Evolutionary conservation across 2,113 vertebrate species (phyloP), one percentile per base, ranked within the genome.

Genomic region (Pollimyrus isidori): DNA sequence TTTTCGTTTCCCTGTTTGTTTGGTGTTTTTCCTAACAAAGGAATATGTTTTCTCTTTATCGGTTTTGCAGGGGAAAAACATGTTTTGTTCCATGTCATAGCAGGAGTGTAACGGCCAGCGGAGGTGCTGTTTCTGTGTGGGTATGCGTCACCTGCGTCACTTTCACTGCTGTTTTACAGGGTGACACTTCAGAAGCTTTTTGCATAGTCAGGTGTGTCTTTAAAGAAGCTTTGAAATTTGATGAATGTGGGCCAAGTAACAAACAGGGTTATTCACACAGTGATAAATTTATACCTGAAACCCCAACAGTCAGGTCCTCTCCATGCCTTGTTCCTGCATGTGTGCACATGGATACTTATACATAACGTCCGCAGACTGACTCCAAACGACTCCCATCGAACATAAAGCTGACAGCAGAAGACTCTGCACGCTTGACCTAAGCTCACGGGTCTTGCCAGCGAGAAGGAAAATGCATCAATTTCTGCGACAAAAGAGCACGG

Each of bases 271-370:
- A 48, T n/a, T 65, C 50, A 46, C 13, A 26, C 56, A 76, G 35
- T 80, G 89, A 80, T 89, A 3, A 53, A 53, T 87, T 76, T 80
- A 49, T 80, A 87, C 30, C 35, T 87, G 89, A 90, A 90, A 87
- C 85, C 87, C 23, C 26, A 15, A n/a, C 53, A 30, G 4, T 84
- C 56, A 46, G 15, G n/a, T 89, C 23, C 7, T 76, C 23, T 42
- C 89, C 46, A 49, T 17, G 23, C 13, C 11, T 15, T 4, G 23
- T n/a, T 23, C 45, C 21, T 48, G 82, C 82, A 1, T 45, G 45
- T n/a, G 82, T 84, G 82, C 45, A 4, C 80, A n/a, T 11, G 17
- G 58, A 65, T 10, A 46, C 45, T 19, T 7, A 19, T 80, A 7
- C 73, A 80, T 80, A 30, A 42, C 15, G 69, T 39, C 30, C 5